phyloP scores from a whole-genome alignment of 2,113 vertebrate species.

The Alethe diademata region DNA sequence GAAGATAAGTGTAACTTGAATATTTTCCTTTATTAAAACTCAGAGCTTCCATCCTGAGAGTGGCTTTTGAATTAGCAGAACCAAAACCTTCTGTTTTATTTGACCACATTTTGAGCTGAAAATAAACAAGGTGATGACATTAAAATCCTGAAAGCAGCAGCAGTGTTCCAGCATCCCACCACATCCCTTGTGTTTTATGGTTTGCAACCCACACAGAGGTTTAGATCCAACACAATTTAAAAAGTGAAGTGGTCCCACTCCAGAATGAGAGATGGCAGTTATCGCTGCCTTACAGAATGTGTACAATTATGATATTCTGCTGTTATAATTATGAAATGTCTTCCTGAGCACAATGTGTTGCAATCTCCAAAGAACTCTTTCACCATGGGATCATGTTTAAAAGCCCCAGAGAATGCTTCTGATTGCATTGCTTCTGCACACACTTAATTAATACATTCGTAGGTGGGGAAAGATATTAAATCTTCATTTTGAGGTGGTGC shows the following conservation, averaged over 20 bases:
- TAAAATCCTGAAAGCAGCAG: background rate
- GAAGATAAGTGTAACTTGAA: background rate
- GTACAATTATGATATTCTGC: background rate
- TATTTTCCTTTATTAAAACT: background rate
- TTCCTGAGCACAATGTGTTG: background rate
- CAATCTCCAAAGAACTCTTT: conserved; percentile 12
- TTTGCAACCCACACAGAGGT: background rate
- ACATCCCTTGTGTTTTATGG: background rate
- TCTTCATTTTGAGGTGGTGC: background rate
- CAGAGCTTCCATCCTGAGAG: background rate
- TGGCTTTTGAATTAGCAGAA: background rate
- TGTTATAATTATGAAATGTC: background rate
- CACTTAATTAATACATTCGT: background rate
- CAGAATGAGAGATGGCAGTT: conserved; percentile 26
- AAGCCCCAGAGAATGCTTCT: conserved; percentile 5
- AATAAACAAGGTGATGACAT: background rate
- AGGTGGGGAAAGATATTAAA: background rate
- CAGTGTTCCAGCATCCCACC: background rate
- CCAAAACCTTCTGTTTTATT: background rate
- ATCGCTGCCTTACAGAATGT: background rate
- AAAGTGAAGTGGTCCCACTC: background rate
- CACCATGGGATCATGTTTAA: background rate
- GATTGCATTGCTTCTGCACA: background rate
- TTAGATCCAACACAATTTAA: background rate
- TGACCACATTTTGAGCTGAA: background rate